Percentiles rank a stretch among this genome's conserved stretches.
phyloP scores from a whole-genome alignment of 2,888 invertebrate species.

The Caenorhabditis zanzibari region DNA sequence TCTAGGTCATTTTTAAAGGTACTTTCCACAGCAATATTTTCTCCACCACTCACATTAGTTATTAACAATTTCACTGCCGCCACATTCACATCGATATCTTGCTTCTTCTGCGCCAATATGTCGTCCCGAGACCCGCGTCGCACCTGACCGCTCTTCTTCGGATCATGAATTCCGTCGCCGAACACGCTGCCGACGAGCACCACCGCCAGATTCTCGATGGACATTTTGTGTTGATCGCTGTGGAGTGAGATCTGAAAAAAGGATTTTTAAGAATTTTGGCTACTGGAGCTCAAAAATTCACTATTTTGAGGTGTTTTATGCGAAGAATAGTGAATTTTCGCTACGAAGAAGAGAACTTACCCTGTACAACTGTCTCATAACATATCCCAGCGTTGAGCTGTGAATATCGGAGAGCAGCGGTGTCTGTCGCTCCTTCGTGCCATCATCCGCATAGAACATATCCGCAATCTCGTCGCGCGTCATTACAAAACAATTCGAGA shows the following conservation, averaged over 20 bases:
- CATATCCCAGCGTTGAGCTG: slow-evolving; percentile 71
- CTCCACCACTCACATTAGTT: slow-evolving; percentile 53
- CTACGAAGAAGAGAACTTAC: slow-evolving; percentile 50
- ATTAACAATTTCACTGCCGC: slow-evolving; percentile 63
- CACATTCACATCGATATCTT: slow-evolving; percentile 58
- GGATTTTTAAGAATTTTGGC: neutral
- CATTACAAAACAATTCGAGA: slow-evolving; percentile 49
- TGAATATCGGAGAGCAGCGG: slow-evolving; percentile 58
- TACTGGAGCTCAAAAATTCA: neutral
- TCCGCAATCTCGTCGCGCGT: slow-evolving; percentile 59
- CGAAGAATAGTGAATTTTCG: too few relatives aligned
- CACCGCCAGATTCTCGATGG: slow-evolving; percentile 70
- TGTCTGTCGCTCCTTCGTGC: slow-evolving; percentile 23
- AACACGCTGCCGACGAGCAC: slow-evolving; percentile 75
- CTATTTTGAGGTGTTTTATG: too few relatives aligned
- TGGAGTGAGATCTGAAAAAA: slow-evolving; percentile 58
- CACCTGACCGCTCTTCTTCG: slow-evolving; percentile 40
- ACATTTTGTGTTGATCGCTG: slow-evolving; percentile 71
- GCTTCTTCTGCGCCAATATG: slow-evolving; percentile 60
- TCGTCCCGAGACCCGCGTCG: slow-evolving; percentile 52
- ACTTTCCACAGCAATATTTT: too few relatives aligned
- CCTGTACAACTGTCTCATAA: slow-evolving; percentile 73
- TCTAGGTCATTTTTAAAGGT: too few relatives aligned
- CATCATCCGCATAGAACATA: slow-evolving; percentile 35
- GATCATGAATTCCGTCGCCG: slow-evolving; percentile 60